Conservation (phyloP, 1,140 invertebrate genomes). For the Microplitis mediator region DNA sequence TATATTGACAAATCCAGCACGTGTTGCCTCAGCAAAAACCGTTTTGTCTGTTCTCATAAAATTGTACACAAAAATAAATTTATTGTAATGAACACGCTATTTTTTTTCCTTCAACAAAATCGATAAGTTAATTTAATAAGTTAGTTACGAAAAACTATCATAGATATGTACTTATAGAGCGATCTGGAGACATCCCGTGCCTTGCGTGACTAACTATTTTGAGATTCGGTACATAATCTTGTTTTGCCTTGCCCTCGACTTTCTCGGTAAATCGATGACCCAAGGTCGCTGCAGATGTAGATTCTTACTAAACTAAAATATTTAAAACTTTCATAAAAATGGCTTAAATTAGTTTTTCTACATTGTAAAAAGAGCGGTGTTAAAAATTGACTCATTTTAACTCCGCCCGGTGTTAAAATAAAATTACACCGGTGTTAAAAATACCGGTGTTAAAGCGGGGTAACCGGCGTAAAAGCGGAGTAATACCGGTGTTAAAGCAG, state of each 20-base stretch:
- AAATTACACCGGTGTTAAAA: too few species aligned
- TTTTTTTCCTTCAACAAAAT: not conserved
- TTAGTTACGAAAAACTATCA: not conserved
- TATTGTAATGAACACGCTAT: not conserved
- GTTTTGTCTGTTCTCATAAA: too few species aligned
- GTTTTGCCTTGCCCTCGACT: conserved; percentile 7
- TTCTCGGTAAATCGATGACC: conserved; percentile 35
- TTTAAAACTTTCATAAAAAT: not conserved
- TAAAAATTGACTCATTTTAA: too few species aligned
- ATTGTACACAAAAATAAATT: not conserved
- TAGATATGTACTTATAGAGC: not conserved
- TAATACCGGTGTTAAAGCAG: too few species aligned
- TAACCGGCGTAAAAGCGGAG: too few species aligned
- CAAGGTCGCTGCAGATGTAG: conserved; percentile 42
- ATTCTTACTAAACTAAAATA: not conserved
- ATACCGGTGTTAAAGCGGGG: too few species aligned
- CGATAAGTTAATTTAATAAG: not conserved
- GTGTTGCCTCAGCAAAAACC: too few species aligned
- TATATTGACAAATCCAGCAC: too few species aligned
- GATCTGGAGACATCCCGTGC: conserved; percentile 21
- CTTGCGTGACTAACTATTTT: conserved; percentile 40
- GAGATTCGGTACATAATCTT: conserved; percentile 24
- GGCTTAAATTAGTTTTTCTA: not conserved
- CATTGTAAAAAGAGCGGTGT: too few species aligned
- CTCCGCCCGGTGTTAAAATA: too few species aligned